These are phyloP conservation scores for Phasianus colchicus DNA, from an alignment of 2,113 vertebrate species.

Conservation along the genomic window DNA sequence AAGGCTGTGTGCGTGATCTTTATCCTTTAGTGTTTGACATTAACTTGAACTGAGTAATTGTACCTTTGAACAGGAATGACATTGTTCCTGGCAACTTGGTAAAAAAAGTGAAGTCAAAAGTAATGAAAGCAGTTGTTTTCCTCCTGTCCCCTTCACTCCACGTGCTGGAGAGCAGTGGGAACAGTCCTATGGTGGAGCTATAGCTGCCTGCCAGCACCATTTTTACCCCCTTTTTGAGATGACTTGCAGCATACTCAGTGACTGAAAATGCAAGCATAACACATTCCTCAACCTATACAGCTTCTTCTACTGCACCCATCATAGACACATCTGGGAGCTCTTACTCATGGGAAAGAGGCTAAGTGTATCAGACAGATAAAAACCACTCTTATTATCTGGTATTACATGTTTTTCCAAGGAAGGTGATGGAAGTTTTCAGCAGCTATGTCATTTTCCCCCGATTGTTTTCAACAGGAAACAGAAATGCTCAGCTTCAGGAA, in stretches of 20 bases:
- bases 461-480: slow-evolving; percentile 15
- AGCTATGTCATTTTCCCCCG: slow-evolving; percentile 16
- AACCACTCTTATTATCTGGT: neutral
- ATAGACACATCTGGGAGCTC: neutral
- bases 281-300: neutral
- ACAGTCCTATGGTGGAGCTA: neutral
- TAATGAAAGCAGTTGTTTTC: neutral
- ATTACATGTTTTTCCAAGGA: neutral
- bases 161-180: neutral
- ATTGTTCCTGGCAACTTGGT: neutral
- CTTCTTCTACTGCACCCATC: neutral
- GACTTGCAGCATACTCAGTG: neutral
- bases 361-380: neutral
- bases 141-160: rapidly evolving
- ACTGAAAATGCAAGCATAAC: neutral
- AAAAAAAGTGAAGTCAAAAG: neutral
- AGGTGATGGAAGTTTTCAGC: neutral
- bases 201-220: neutral
- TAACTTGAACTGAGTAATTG: neutral
- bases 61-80: neutral
- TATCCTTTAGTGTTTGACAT: neutral
- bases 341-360: neutral
- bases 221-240: neutral
- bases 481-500: neutral
- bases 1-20: neutral